A percentile compares a stretch with the other conserved stretches of the same genome.
Conservation (phyloP, 2,888 invertebrate genomes). For the Hypena proboscidalis region DNA sequence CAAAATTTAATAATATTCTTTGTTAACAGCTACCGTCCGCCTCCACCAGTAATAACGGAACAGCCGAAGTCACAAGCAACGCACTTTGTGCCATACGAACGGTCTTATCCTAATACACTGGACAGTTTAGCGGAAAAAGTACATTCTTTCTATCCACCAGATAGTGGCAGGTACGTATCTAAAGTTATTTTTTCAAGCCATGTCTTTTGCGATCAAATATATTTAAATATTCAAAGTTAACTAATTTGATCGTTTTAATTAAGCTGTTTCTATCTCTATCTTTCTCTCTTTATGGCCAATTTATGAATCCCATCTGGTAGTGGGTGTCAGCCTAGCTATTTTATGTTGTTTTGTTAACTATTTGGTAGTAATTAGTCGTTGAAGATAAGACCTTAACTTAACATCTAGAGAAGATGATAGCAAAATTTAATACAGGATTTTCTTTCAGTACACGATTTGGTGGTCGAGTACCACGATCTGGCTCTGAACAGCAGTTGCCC, state of each 20-base stretch:
- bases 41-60: slow-evolving; percentile 95
- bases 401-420: neutral
- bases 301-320: too few relatives aligned
- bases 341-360: too few relatives aligned
- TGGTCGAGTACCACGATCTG: slow-evolving; percentile 91
- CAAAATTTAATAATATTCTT: too few relatives aligned
- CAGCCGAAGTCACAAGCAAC: slow-evolving; percentile 93
- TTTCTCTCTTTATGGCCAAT: too few relatives aligned
- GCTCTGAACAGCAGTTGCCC: slow-evolving; percentile 96
- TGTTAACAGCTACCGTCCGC: slow-evolving; percentile 88
- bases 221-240: too few relatives aligned
- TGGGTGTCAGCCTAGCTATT: too few relatives aligned
- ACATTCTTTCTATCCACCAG: slow-evolving; percentile 91
- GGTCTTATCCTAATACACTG: slow-evolving; percentile 93
- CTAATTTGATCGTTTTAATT: too few relatives aligned
- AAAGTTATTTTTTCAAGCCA: too few relatives aligned
- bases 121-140: slow-evolving; percentile 97
- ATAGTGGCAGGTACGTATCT: slow-evolving; percentile 65
- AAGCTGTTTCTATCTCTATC: too few relatives aligned
- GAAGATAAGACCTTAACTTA: slow-evolving; percentile 5
- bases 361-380: too few relatives aligned
- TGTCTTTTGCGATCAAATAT: too few relatives aligned
- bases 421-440: neutral
- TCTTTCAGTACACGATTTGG: slow-evolving; percentile 70
- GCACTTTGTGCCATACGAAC: slow-evolving; percentile 94